Conservation (phyloP, 2,888 invertebrate genomes). For the Eilema depressum region DNA sequence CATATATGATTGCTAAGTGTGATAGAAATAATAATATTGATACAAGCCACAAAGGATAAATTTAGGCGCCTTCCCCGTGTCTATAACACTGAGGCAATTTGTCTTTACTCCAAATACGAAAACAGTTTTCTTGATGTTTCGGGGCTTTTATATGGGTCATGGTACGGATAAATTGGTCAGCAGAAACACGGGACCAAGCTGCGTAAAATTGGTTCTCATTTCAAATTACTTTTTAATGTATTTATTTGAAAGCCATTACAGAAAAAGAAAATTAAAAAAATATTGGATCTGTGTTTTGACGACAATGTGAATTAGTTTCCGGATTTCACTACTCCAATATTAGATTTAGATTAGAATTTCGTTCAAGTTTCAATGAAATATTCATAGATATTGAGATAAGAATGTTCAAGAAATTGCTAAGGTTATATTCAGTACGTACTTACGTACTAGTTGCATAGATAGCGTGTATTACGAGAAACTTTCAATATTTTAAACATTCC, state of each 20-base stretch:
- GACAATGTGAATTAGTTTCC: too few species aligned
- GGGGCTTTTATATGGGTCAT: slow-evolving; percentile 16
- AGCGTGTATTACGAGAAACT: too few species aligned
- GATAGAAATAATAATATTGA: too few species aligned
- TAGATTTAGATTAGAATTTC: too few species aligned
- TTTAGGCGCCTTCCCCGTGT: neutral
- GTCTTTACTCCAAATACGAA: slow-evolving; percentile 16
- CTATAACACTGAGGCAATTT: slow-evolving; percentile 13
- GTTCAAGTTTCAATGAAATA: too few species aligned
- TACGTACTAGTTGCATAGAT: neutral
- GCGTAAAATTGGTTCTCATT: slow-evolving; percentile 45
- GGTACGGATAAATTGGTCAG: slow-evolving; percentile 10
- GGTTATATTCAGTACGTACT: too few species aligned
- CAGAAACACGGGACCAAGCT: slow-evolving; percentile 8
- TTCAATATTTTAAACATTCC: too few species aligned
- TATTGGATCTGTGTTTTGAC: too few species aligned
- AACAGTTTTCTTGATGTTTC: slow-evolving; percentile 16
- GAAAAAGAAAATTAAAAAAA: neutral
- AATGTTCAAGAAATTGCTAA: neutral
- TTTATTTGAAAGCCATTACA: neutral
- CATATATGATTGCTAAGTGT: too few species aligned
- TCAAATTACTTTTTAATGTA: neutral
- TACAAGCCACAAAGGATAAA: neutral
- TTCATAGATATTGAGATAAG: neutral
- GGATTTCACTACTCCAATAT: too few species aligned